These are phyloP conservation scores for Tokudaia tokunoshimensis DNA, from an alignment of 2,797 vertebrate species.

Conservation along the genomic window DNA sequence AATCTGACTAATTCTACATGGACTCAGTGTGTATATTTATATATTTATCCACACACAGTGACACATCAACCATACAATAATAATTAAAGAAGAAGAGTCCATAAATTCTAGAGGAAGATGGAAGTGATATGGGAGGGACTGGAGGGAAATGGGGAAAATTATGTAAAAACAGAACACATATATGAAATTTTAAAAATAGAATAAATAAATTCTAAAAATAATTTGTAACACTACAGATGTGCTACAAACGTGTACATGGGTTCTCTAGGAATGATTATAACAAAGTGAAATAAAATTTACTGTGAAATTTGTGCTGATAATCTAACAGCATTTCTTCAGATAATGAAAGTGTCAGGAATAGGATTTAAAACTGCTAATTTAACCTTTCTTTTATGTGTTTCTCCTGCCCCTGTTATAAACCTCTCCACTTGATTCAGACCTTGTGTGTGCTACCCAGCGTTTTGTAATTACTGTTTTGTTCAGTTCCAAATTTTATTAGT, in stretches of 20 bases:
- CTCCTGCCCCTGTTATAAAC: slow-evolving; percentile 10
- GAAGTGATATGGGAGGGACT: background rate
- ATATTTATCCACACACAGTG: background rate
- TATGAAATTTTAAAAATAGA: background rate
- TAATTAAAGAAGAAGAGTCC: background rate
- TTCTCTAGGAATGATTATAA: slow-evolving; percentile 4
- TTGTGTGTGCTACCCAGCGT: slow-evolving; percentile 10
- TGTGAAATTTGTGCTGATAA: slow-evolving; percentile 42
- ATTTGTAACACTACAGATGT: background rate
- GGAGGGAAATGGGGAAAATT: no score
- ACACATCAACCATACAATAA: background rate
- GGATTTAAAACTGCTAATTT: slow-evolving; percentile 47
- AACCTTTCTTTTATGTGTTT: slow-evolving; percentile 49
- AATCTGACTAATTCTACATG: background rate
- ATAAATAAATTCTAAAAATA: background rate
- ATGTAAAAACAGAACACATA: background rate
- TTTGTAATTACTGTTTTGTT: slow-evolving; percentile 13
- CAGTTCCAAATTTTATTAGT: slow-evolving; percentile 39
- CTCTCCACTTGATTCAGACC: background rate
- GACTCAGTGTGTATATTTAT: background rate
- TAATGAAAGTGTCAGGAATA: slow-evolving; percentile 57
- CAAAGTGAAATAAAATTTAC: slow-evolving; percentile 55
- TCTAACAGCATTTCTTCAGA: slow-evolving; percentile 30
- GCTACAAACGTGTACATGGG: background rate
- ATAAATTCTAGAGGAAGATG: background rate